Base-by-base conservation (phyloP, 2,888 invertebrate genomes). In the Chrysodeixis includens region DNA sequence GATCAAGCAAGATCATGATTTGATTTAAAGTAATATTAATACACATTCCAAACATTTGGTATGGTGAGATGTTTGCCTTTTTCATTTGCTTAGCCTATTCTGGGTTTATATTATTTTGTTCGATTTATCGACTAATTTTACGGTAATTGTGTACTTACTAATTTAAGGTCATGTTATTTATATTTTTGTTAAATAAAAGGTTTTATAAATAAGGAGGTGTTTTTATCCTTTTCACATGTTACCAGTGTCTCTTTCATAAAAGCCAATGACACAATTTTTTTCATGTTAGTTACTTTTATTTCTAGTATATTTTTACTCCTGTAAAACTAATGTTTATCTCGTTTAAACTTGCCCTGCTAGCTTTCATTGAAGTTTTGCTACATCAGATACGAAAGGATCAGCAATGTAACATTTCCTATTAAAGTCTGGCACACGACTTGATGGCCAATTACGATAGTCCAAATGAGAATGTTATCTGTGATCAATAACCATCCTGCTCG, bases 1-100 rank as follows among this genome's bases (percentile, higher is more conserved):
- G 61, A 85, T 88, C 8, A 87, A 85, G 30, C 51, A 55, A 20
- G 79, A 79, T 7, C 53, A 79, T 55, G 18, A 70, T 55, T 62
- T 81, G 10, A 54, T 69, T 22, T 79, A 66, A 44, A 44, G 10
- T 20, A 10, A 49, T 9, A 10, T 49, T 20, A 12, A 40, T 5
- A 10, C 12, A 14, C 4, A 26, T 40, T 40, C 7, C 4, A 0
- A 7, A 6, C n/a, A 7, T 40, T 2, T n/a, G 40, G n/a, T 40
- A 3, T 35, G 12, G 14, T 14, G 14, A n/a, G 40, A n/a, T 14
- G n/a, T n/a, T 6, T n/a, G 3, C 4, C 12, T 40, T n/a, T 40
- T n/a, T 35, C n/a, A 0, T 40, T 40, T 40, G 14, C 40, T 6
- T 40, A 40, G 40, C 40, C 40, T 40, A 40, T n/a, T 40, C n/a